Evolutionary conservation across 1,140 invertebrate genomes (phyloP), one percentile per base, ranked within the genome.

Genomic region (Cotesia glomerata): DNA sequence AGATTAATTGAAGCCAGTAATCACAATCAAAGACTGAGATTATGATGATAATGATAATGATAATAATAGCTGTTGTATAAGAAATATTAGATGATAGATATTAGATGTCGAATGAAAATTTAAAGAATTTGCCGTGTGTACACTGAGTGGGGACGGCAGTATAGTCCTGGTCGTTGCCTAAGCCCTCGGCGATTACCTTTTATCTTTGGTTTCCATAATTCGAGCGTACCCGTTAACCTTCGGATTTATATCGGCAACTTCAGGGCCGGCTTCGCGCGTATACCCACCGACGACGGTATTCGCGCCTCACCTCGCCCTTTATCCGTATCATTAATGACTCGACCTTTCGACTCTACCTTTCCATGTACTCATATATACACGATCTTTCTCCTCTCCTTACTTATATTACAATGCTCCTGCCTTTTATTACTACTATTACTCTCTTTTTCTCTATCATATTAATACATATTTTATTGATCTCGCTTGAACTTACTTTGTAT

Each of bases 211-310:
- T 70, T 59, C 62, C 63, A 69, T 70, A 74, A 74, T 74, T 74
- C 62, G 52, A 73, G 59, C 71, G 74, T 75, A 61, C 71, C 58
- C 56, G 74, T 75, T 75, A 75, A 73, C 74, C 74, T 75, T 75
- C 71, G 71, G 71, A 73, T 71, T 73, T 73, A 68, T 75, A 73
- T 75, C 74, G 74, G 71, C 63, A 58, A 49, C 61, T 73, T 75
- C 74, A 75, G 71, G 74, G 71, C 68, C 74, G 69, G 54, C 71
- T 70, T 72, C 52, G 71, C 52, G 71, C 62, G 58, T 36, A 59
- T 35, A 35, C 58, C 32, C 18, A 51, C 35, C 35, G 5, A 58
- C 58, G 54, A 49, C 70, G 70, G 70, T 66, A 72, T 71, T 72
- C 65, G 54, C 63, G 64, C 69, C 69, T 74, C 54, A 52, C 73